Percentiles rank a stretch among this genome's conserved stretches.
Evolutionary conservation across 2,797 vertebrate genomes (phyloP).

Genomic region (Peromyscus attwateri): DNA sequence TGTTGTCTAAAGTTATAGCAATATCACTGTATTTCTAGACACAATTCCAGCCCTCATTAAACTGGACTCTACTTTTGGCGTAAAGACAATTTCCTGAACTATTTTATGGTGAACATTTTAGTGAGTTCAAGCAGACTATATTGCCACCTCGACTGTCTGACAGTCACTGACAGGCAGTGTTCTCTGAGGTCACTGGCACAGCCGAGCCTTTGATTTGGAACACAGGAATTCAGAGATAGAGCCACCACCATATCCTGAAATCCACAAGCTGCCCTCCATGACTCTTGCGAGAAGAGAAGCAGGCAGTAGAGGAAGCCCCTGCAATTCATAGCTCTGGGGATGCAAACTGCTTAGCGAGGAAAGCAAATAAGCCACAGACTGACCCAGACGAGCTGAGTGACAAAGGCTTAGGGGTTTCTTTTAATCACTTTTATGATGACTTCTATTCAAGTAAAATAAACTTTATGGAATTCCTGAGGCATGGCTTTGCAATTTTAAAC

Average conservation of each 20-base stretch:
- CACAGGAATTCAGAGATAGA: slow-evolving; percentile 8
- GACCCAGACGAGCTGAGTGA: slow-evolving; percentile 69
- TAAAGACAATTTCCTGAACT: slow-evolving; percentile 38
- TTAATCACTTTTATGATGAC: slow-evolving; percentile 43
- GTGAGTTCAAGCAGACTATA: not conserved
- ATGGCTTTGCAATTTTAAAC: slow-evolving; percentile 60
- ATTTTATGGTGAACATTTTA: slow-evolving; percentile 55
- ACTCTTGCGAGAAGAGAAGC: not conserved
- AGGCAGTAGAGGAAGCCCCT: not conserved
- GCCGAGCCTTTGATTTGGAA: slow-evolving; percentile 26
- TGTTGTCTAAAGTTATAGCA: slow-evolving; percentile 68
- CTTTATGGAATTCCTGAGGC: slow-evolving; percentile 68
- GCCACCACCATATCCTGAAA: not conserved
- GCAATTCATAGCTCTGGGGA: not conserved
- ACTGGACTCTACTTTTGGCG: slow-evolving; percentile 57
- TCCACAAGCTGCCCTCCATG: not conserved
- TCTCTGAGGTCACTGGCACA: slow-evolving; percentile 21
- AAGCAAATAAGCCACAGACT: slow-evolving; percentile 63
- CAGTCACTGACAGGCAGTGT: not conserved
- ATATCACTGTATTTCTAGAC: slow-evolving; percentile 28
- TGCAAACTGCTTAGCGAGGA: slow-evolving; percentile 3
- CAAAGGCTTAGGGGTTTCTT: slow-evolving; percentile 55
- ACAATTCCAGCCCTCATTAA: slow-evolving; percentile 61
- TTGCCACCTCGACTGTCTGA: not conserved
- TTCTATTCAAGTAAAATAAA: slow-evolving; percentile 63